phyloP scores from a whole-genome alignment of 2,797 vertebrate species.

The Champsocephalus gunnari region DNA sequence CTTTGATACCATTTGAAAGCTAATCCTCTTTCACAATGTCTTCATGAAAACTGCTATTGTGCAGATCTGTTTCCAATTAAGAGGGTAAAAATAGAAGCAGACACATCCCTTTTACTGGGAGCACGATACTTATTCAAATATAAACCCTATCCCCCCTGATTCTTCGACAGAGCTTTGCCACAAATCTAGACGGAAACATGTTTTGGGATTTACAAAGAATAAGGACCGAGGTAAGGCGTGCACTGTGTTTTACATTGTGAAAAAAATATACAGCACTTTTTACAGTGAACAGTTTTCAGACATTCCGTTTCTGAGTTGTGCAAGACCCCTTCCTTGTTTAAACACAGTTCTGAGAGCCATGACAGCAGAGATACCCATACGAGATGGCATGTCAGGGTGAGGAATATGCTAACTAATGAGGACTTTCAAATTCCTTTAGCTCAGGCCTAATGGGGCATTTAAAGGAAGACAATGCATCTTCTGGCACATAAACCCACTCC shows the following conservation, averaged over 20 bases:
- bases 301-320: conserved; percentile 49
- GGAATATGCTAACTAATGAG: conserved; percentile 85
- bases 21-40: conserved; percentile 73
- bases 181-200: conserved; percentile 19
- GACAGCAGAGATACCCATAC: conserved; percentile 73
- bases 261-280: background rate
- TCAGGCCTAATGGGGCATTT: conserved; percentile 86
- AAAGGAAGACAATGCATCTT: conserved; percentile 86
- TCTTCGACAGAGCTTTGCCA: conserved; percentile 16
- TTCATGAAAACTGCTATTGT: conserved; percentile 60
- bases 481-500: conserved; percentile 80
- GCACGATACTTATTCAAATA: conserved; percentile 38
- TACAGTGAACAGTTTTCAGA: conserved; percentile 29
- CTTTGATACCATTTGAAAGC: conserved; percentile 64
- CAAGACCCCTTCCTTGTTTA: conserved; percentile 73
- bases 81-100: conserved; percentile 50
- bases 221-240: conserved; percentile 30
- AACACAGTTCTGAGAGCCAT: conserved; percentile 76
- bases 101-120: conserved; percentile 28
- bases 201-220: conserved; percentile 34
- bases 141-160: conserved; percentile 31
- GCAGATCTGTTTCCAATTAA: conserved; percentile 66
- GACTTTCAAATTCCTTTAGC: conserved; percentile 85
- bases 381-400: conserved; percentile 82
- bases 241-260: conserved; percentile 8